Evolutionary conservation across 2,888 invertebrate species (phyloP), one percentile per base, ranked within the genome.

Genomic region (Invenusta paracnida): DNA sequence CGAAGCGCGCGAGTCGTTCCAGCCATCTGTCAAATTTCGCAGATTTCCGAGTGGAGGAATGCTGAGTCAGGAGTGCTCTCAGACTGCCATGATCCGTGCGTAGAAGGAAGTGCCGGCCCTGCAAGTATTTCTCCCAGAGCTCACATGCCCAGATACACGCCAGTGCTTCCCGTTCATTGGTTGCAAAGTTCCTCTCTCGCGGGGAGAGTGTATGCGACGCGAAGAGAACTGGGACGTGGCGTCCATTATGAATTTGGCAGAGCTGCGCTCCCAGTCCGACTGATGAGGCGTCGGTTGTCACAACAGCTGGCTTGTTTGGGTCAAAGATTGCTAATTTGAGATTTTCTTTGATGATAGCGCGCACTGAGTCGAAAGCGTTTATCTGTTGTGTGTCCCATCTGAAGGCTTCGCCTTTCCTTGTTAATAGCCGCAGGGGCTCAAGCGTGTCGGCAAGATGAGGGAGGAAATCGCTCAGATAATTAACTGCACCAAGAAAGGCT

Each of bases 21-120:
- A 82, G 17, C 82, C 82, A 82, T n/a, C 23, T 29, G 29, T 13
- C 27, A 27, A 82, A 82, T 30, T 82, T 82, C 2, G 82, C 82
- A 1, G 82, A 82, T 30, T 82, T 82, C 73, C 17, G 23, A 82
- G 25, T 30, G 13, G 82, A 82, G 5, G n/a, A 17, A 27, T 82
- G 82, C 27, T 30, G 48, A 11, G 48, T 48, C 48, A 48, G 48
- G 17, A 17, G 48, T 48, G 48, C 48, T 48, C 48, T 48, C 17
- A 11, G 17, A 48, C 48, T 48, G 17, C 48, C 5, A 17, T 48
- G 17, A 48, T 48, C 48, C 5, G 48, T 48, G 48, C 48, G 48
- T 11, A 48, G 17, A 48, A 48, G 17, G 17, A 48, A 5, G 5
- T 17, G 48, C 5, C 48, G 48, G 48, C 48, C 48, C 17, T 48